Evolutionary conservation across 2,797 vertebrate species (phyloP).

Genomic region (Malurus splendens): DNA sequence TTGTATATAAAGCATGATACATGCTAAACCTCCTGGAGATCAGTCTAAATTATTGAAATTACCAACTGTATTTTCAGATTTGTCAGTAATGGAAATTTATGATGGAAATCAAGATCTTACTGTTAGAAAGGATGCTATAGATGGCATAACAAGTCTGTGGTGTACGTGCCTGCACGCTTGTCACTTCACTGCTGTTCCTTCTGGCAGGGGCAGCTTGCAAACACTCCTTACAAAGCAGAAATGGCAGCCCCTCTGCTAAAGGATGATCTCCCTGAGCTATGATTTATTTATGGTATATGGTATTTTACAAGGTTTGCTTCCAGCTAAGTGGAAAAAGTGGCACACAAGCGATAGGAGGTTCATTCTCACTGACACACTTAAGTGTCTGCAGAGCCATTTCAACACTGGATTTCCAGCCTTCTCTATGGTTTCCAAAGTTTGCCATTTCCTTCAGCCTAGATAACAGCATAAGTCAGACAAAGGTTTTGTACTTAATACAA

Average conservation of each 20-base stretch:
- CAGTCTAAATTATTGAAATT: neutral
- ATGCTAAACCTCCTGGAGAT: neutral
- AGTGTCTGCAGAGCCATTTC: neutral
- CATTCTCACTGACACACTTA: neutral
- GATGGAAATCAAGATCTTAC: neutral
- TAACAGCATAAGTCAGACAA: neutral
- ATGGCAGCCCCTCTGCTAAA: neutral
- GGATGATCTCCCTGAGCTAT: neutral
- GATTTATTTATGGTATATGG: constrained; percentile 2
- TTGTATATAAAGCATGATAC: neutral
- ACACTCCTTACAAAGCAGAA: neutral
- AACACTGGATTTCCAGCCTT: neutral
- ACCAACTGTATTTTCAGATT: neutral
- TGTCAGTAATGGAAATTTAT: neutral
- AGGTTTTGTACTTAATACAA: neutral
- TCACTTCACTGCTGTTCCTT: neutral
- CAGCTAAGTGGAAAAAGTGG: neutral
- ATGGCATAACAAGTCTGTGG: neutral
- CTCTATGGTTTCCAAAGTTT: neutral
- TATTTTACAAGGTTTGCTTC: neutral
- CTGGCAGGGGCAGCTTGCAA: neutral
- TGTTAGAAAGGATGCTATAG: neutral
- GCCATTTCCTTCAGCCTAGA: neutral
- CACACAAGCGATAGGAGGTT: neutral
- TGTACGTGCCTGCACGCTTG: neutral